Evolutionary conservation across 2,797 vertebrate species (phyloP).

Genomic region (Sebastes cheni): DNA sequence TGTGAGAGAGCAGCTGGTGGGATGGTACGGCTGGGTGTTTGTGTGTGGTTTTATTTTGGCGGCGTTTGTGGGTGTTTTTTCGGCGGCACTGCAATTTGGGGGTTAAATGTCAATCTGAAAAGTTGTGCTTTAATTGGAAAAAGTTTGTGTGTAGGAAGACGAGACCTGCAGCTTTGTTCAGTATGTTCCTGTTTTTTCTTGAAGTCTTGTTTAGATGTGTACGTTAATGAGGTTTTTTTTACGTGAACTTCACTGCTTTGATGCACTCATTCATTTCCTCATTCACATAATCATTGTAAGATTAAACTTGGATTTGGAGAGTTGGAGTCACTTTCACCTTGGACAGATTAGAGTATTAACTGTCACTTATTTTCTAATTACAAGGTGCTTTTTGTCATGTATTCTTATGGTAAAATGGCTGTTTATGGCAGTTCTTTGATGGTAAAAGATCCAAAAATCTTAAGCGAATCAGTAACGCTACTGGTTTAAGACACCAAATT

Average conservation of each 20-base stretch:
- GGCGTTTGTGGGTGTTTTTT: background rate
- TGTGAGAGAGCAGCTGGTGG: background rate
- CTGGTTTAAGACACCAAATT: background rate
- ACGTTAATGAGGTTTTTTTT: background rate
- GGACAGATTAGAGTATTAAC: background rate
- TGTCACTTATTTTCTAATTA: background rate
- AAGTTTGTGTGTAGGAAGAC: background rate
- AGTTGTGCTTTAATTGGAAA: background rate
- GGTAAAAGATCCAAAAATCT: background rate
- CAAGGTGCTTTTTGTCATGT: background rate
- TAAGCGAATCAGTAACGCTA: background rate
- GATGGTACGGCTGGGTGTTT: background rate
- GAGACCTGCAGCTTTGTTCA: background rate
- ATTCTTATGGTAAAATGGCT: background rate
- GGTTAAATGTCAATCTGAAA: background rate
- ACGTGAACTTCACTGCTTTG: background rate
- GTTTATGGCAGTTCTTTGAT: background rate
- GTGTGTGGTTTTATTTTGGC: background rate
- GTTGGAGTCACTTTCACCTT: background rate
- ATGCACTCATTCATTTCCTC: slow-evolving; percentile 11
- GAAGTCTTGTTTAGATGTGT: background rate
- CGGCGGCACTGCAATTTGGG: background rate
- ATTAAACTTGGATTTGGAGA: slow-evolving; percentile 3
- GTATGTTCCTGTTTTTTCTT: slow-evolving; percentile 14
- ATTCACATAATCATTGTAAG: background rate